Evolutionary conservation across 2,888 invertebrate species (phyloP).

Genomic region (Gordius sp.): DNA sequence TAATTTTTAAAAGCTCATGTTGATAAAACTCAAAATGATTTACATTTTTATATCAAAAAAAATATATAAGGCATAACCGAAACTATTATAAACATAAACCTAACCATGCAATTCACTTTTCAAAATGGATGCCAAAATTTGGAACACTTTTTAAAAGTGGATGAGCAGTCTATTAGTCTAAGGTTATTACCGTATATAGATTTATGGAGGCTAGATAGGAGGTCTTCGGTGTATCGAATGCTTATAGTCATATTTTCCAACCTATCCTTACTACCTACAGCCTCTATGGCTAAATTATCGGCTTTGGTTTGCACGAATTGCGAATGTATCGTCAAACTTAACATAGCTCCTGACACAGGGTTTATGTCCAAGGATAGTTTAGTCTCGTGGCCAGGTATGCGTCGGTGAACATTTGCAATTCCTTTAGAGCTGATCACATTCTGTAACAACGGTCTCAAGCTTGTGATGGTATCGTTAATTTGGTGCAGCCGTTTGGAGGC

Average conservation of each 20-base stretch:
- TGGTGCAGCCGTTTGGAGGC: conserved; percentile 55
- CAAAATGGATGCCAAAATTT: too few species aligned
- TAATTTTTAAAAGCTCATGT: too few species aligned
- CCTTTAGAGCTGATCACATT: background rate
- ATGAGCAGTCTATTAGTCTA: too few species aligned
- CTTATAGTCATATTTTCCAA: background rate
- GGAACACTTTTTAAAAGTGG: too few species aligned
- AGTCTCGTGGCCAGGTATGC: background rate
- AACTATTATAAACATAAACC: too few species aligned
- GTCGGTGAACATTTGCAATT: background rate
- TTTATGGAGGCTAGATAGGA: background rate
- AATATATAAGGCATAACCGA: too few species aligned
- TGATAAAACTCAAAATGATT: too few species aligned
- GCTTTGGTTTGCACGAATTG: background rate
- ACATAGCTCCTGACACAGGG: background rate
- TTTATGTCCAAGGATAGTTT: too few species aligned
- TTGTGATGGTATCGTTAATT: conserved; percentile 45
- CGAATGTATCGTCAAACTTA: background rate
- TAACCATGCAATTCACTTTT: too few species aligned
- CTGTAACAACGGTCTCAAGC: conserved; percentile 29
- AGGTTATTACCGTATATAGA: background rate
- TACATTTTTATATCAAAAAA: too few species aligned
- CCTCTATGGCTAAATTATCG: background rate
- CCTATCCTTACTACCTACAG: background rate
- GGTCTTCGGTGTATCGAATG: background rate